Conservation (phyloP, 2,888 invertebrate genomes). For the Rosalia funebris region DNA sequence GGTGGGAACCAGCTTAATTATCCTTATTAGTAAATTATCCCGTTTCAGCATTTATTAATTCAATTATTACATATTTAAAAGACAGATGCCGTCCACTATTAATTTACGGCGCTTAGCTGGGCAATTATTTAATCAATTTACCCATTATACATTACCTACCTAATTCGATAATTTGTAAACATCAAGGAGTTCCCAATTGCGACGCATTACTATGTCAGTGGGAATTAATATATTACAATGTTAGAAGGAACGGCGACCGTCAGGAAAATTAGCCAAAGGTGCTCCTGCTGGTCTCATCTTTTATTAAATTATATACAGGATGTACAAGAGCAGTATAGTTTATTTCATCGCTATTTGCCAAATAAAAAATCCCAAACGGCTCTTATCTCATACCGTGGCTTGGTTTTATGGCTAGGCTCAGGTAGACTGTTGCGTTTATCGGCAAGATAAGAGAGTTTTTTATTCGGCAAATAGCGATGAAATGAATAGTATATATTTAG, state of each 20-base stretch:
- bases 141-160: constrained; percentile 40
- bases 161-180: constrained; percentile 19
- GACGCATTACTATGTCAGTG: constrained; percentile 5
- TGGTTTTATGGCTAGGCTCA: too few relatives aligned
- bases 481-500: too few relatives aligned
- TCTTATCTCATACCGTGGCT: too few relatives aligned
- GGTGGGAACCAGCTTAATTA: constrained; percentile 41
- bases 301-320: too few relatives aligned
- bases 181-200: constrained; percentile 13
- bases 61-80: constrained; percentile 42
- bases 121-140: constrained; percentile 48
- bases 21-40: constrained; percentile 39
- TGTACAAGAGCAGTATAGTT: too few relatives aligned
- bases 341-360: too few relatives aligned
- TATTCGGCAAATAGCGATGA: too few relatives aligned
- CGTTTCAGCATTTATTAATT: constrained; percentile 37
- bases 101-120: constrained; percentile 31
- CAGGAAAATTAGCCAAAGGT: background rate
- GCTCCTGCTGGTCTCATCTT: background rate
- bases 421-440: too few relatives aligned
- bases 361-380: too few relatives aligned
- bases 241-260: background rate
- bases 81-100: constrained; percentile 38
- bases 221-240: constrained; percentile 5
- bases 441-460: too few relatives aligned